Base-by-base conservation (phyloP, 2,113 vertebrate species). In the Rhinopithecus roxellana region DNA sequence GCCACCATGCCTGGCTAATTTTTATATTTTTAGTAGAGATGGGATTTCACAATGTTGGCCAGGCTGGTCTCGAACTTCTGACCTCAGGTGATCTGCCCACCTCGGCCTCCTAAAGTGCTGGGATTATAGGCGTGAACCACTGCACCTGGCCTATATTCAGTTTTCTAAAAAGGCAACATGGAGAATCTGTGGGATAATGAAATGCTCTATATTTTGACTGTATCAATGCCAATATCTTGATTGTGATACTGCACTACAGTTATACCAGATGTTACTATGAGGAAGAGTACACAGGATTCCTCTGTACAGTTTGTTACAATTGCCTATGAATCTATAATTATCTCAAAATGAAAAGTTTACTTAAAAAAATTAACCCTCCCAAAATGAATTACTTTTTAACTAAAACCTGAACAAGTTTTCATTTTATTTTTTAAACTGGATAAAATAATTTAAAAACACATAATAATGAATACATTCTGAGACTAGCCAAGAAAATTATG, bases 311-410 rank as follows among this genome's bases (percentile, higher is more conserved):
- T 92, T 89, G 67, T 94, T 86, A 86, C 8, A 89, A 70, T 6
- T n/a, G 40, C 40, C 70, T 69, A 79, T 72, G 13, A 72, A 59
- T 80, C 50, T 80, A 79, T 1, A 96, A 75, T 75, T n/a, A 96
- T 61, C 59, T 93, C 45, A 94, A 94, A 94, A 70, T 38, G 52
- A 93, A 96, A 90, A 57, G 22, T 40, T 78, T 30, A 92, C 72
- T 92, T 93, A 35, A 75, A 88, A 38, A 40, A 55, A 78, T 64
- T 89, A 92, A 43, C 38, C 13, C 22, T 90, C 13, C 59, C 23
- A 25, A 75, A 96, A 93, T 45, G 8, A 93, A 93, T 77, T 48
- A 30, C 27, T 64, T 35, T 69, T 16, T 61, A 94, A 32, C 23
- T 77, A 20, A 32, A 95, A 96, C n/a, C 16, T 57, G 16, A 94